Evolutionary conservation across 2,888 invertebrate genomes (phyloP).

Genomic region (Scaptomyza cyrtandrae): DNA sequence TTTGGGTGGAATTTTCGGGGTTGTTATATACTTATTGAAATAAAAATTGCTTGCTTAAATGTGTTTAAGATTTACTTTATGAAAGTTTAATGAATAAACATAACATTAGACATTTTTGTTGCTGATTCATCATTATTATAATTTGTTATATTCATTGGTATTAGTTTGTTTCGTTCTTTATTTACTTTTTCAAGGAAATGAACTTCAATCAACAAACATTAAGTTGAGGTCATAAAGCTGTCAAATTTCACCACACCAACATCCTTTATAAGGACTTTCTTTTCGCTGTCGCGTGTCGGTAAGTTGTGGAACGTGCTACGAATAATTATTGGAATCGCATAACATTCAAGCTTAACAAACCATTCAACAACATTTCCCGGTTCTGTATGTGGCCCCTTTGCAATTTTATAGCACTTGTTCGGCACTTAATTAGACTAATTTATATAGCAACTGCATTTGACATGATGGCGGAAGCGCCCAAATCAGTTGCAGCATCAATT

Average conservation of each 20-base stretch:
- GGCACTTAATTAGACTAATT: slow-evolving; percentile 67
- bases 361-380: slow-evolving; percentile 29
- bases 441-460: slow-evolving; percentile 65
- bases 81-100: not conserved
- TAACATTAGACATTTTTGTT: not conserved
- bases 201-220: too few relatives aligned
- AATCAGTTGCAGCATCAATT: slow-evolving; percentile 38
- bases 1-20: not conserved
- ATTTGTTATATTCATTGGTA: not conserved
- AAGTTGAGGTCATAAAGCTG: slow-evolving; percentile 29
- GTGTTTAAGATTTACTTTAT: not conserved
- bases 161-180: not conserved
- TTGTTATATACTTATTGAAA: not conserved
- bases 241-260: slow-evolving; percentile 16
- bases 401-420: slow-evolving; percentile 56
- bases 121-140: not conserved
- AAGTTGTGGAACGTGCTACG: slow-evolving; percentile 15
- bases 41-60: not conserved
- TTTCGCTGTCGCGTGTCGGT: not conserved
- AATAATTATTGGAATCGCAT: slow-evolving; percentile 41
- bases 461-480: slow-evolving; percentile 23
- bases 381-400: not conserved
- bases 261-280: slow-evolving; percentile 12
- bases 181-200: not conserved
- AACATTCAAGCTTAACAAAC: slow-evolving; percentile 31